Base-by-base conservation (phyloP, 2,888 invertebrate genomes). In the Nymphalis c-album region DNA sequence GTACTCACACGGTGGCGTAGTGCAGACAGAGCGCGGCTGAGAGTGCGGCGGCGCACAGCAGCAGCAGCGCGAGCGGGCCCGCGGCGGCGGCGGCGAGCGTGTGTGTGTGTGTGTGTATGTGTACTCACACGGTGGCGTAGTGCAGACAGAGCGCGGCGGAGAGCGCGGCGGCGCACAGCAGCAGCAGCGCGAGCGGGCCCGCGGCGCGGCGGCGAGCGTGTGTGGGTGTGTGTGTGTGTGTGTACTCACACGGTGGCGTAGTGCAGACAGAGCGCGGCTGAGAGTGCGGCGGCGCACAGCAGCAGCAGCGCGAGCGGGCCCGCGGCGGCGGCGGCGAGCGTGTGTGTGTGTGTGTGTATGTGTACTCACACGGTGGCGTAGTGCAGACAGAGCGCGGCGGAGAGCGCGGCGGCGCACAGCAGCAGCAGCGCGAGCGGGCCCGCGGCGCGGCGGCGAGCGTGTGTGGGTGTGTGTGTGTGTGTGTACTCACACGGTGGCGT, bases 1-100 rank as follows among this genome's bases (percentile, higher is more conserved):
- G 4, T 53, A 53, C 53, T 10, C 16, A 53, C 22, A 53, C 92
- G 80, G 95, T 94, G 73, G 95, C 95, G 77, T 96, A 95, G 74
- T 96, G 95, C 74, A 96, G 94, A 83, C 96, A 97, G 16, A 97
- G 88, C 0, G 96, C 94, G 2, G 95, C 94, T 0, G 96, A 95
- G 2, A 97, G 83, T 7, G 95, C 90, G 4, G 95, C 93, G 1
- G 95, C 93, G 1, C 96, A 86, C 20, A 96, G 80, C 57, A 96
- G 85, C 80, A 97, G 91, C 57, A 96, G 88, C 64, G 95, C 83
- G 72, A 95, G 90, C 0, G 97, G 96, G 17, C 95, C 93, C 16
- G 96, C 93, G 67, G 96, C 93, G 0, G 96, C 95, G 3, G 95
- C 94, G 0, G 94, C 92, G 73, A 96, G 90, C 79, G 47, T 6